phyloP scores from a whole-genome alignment of 1,140 invertebrate genomes.

The Dreissena rostriformis region DNA sequence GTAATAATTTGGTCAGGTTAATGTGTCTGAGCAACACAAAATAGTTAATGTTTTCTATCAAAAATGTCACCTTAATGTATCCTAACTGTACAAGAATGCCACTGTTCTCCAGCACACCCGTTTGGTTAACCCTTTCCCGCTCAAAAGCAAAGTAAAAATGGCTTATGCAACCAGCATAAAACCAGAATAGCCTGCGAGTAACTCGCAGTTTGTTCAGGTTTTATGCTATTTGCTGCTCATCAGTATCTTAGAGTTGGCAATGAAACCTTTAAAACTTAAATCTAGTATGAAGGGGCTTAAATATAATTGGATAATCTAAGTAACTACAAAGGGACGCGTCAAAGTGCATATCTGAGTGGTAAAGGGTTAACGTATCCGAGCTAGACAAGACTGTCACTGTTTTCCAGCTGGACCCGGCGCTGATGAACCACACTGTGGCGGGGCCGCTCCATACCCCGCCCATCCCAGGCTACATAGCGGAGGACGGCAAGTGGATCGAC shows the following conservation, averaged over 20 bases:
- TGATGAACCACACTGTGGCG: constrained; percentile 86
- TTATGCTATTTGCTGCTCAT: background rate
- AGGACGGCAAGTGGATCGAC: constrained; percentile 93
- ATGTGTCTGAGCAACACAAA: too few relatives aligned
- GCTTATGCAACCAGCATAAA: too few relatives aligned
- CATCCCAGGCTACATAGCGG: constrained; percentile 88
- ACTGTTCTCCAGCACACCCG: too few relatives aligned
- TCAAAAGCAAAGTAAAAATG: too few relatives aligned
- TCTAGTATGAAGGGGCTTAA: background rate
- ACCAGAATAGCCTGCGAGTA: too few relatives aligned
- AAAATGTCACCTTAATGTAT: too few relatives aligned
- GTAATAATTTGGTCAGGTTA: too few relatives aligned
- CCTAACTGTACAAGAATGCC: too few relatives aligned
- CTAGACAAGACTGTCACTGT: background rate
- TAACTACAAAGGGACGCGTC: too few relatives aligned
- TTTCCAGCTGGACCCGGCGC: constrained; percentile 86
- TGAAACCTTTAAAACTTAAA: background rate
- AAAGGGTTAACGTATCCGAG: background rate
- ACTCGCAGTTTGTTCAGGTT: too few relatives aligned
- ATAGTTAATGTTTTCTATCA: too few relatives aligned
- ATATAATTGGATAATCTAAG: background rate
- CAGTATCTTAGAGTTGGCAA: background rate
- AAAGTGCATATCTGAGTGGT: background rate
- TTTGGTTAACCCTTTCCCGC: too few relatives aligned
- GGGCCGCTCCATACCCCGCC: constrained; percentile 91